A percentile compares a stretch with the other conserved stretches of the same genome.
phyloP scores from a whole-genome alignment of 2,797 vertebrate genomes.

The Chromis chromis region DNA sequence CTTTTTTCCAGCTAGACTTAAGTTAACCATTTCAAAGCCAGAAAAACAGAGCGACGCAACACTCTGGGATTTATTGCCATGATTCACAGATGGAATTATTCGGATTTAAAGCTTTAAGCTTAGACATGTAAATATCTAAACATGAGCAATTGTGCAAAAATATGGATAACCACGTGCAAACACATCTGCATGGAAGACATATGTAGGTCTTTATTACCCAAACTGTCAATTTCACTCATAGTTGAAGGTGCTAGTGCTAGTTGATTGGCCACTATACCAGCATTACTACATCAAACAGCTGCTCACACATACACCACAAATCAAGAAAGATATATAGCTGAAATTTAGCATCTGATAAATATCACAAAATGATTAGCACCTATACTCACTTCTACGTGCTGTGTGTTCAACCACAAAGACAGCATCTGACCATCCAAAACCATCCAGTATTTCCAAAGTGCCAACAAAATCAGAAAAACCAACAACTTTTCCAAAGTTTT shows the following conservation, averaged over 20 bases:
- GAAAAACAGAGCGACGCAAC: constrained; percentile 15
- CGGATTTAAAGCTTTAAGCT: constrained; percentile 20
- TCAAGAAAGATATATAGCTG: constrained; percentile 4
- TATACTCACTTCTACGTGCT: not conserved
- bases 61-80: constrained; percentile 28
- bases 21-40: constrained; percentile 50
- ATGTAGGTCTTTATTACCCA: constrained; percentile 11
- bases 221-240: constrained; percentile 18
- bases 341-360: constrained; percentile 5
- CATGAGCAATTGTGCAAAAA: not conserved
- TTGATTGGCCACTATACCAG: constrained; percentile 13
- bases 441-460: not conserved
- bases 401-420: constrained; percentile 2
- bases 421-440: constrained; percentile 12
- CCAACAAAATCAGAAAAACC: not conserved
- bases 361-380: constrained; percentile 4
- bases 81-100: constrained; percentile 34
- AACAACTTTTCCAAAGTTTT: not conserved
- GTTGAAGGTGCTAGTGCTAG: constrained; percentile 1
- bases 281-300: constrained; percentile 15
- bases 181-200: constrained; percentile 1
- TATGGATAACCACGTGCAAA: not conserved
- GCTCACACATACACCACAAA: constrained; percentile 13
- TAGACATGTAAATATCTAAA: constrained; percentile 1
- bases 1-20: constrained; percentile 11